phyloP scores from a whole-genome alignment of 2,888 invertebrate genomes.

The Drosophila aldrichi region DNA sequence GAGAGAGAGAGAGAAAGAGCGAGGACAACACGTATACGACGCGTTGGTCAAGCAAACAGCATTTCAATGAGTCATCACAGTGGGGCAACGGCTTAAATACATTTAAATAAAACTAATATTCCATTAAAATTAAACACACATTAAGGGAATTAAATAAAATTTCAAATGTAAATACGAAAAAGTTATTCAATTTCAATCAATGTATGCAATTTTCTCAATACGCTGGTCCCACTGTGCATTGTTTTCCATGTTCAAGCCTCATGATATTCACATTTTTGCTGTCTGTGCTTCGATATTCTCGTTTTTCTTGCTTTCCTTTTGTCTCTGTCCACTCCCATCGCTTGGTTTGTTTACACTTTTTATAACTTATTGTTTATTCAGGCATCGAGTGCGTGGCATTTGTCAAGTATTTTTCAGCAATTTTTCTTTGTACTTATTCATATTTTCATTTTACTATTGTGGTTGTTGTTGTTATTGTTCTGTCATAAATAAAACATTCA shows the following conservation, averaged over 20 bases:
- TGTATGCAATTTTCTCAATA: background rate
- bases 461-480: slow-evolving; percentile 21
- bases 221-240: slow-evolving; percentile 32
- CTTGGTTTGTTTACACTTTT: slow-evolving; percentile 55
- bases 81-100: slow-evolving; percentile 12
- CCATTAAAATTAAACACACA: background rate
- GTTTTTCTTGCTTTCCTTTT: slow-evolving; percentile 21
- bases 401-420: slow-evolving; percentile 58
- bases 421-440: slow-evolving; percentile 30
- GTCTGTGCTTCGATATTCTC: slow-evolving; percentile 23
- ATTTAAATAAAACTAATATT: background rate
- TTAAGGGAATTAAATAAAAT: background rate
- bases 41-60: slow-evolving; percentile 48
- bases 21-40: slow-evolving; percentile 43
- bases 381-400: slow-evolving; percentile 59
- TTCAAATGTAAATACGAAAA: too few species aligned
- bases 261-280: slow-evolving; percentile 24
- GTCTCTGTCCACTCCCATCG: slow-evolving; percentile 24
- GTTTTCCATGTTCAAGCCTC: slow-evolving; percentile 17
- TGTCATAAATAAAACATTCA: slow-evolving; percentile 47
- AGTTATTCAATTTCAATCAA: background rate
- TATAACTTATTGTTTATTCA: slow-evolving; percentile 60
- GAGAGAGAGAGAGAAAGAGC: background rate
- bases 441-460: slow-evolving; percentile 38
- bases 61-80: slow-evolving; percentile 51